Evolutionary conservation across 2,113 vertebrate genomes (phyloP), one percentile per base, ranked within the genome.

Genomic region (Brachypodius melanocephalos): DNA sequence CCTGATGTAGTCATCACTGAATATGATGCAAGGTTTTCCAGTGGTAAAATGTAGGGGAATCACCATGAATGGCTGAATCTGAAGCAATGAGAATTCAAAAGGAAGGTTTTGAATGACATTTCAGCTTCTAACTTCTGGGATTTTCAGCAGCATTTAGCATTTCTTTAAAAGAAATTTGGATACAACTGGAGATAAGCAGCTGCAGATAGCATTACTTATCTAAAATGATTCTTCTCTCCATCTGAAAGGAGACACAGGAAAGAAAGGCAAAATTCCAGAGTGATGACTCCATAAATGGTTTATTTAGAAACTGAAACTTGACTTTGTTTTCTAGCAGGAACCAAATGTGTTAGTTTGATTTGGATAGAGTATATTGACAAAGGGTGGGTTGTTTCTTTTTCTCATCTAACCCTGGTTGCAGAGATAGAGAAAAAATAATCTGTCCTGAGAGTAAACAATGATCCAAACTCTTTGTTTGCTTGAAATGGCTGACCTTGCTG

Each of bases 401-500:
- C 90, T 80, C 71, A 51, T 85, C 79, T 88, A 67, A 94, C 31
- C 29, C 72, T 71, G 46, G 9, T 85, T 94, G 76, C 45, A 46
- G 58, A 95, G 49, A 48, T 45, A 73, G 49, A 90, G 71, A 89
- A 95, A 93, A 96, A 96, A 94, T 89, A 93, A 93, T 89, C 94
- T 51, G 7, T 73, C 46, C 68, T 71, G 36, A 90, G 38, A 80
- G 67, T 63, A 90, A 90, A 90, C 81, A 83, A 58, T 73, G 93
- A 90, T 88, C 59, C 58, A 79, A 77, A 85, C 38, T 32, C 55
- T 32, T 69, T 77, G 58, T 94, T 94, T 96, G 81, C 78, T 95
- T 91, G 85, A 85, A 88, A 59, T 88, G 72, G 81, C 78, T 95
- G 94, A 93, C 95, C 81, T 82, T 76, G 55, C 73, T 40, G 19